A percentile compares a stretch with the other conserved stretches of the same genome.
These are phyloP conservation scores for Papilio polytes DNA, from an alignment of 1,140 invertebrate genomes.

Conservation along the genomic window DNA sequence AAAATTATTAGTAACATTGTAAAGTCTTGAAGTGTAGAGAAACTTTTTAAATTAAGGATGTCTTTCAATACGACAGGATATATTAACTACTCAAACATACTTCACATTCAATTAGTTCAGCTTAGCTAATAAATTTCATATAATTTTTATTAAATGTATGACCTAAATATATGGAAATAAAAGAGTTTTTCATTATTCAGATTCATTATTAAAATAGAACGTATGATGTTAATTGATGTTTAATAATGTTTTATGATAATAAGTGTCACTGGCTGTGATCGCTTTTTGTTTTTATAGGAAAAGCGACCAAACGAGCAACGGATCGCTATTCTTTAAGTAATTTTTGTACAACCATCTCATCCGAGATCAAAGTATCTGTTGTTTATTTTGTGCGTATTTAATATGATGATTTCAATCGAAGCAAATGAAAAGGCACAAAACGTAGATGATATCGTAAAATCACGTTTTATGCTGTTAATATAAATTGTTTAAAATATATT, in stretches of 20 bases:
- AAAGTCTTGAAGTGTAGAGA: not conserved
- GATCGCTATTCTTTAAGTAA: too few species aligned
- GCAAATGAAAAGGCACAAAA: not conserved
- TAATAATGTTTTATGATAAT: not conserved
- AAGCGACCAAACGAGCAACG: too few species aligned
- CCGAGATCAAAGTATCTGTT: too few species aligned
- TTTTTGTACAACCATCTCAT: too few species aligned
- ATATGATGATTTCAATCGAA: too few species aligned
- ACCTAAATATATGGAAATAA: not conserved
- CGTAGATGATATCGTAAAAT: not conserved
- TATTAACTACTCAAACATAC: conserved; percentile 6
- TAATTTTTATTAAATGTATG: not conserved
- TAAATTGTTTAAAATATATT: conserved; percentile 5
- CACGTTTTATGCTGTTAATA: not conserved
- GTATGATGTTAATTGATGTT: too few species aligned
- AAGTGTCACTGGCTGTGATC: too few species aligned
- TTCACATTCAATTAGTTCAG: conserved; percentile 6
- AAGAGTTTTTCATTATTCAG: too few species aligned
- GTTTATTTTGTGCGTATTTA: too few species aligned
- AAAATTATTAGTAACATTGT: not conserved
- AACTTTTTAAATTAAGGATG: not conserved
- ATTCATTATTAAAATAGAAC: too few species aligned
- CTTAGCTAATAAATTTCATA: conserved; percentile 18
- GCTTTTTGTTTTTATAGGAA: too few species aligned
- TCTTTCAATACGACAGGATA: not conserved